phyloP scores from a whole-genome alignment of 2,888 invertebrate species.

The Elaeidobius kamerunicus region DNA sequence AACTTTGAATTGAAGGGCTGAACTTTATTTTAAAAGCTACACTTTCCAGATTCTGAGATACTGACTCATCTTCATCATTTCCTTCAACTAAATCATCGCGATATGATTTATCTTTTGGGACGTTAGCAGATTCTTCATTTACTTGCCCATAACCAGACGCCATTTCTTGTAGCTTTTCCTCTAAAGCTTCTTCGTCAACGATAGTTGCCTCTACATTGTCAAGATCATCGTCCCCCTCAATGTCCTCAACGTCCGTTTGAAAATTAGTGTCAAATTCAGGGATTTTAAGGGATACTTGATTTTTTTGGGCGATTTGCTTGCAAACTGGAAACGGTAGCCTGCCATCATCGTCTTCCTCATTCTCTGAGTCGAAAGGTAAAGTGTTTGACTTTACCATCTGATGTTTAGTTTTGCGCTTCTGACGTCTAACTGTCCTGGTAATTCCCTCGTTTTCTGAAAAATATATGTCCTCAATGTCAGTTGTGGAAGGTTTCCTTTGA shows the following conservation, averaged over 20 bases:
- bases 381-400: constrained; percentile 2
- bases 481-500: constrained; percentile 34
- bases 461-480: constrained; percentile 44
- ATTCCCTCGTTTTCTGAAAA: constrained; percentile 37
- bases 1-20: constrained; percentile 17
- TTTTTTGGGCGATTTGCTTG: constrained; percentile 36
- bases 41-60: constrained; percentile 29
- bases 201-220: constrained; percentile 13
- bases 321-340: constrained; percentile 36
- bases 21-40: constrained; percentile 26
- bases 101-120: constrained; percentile 16
- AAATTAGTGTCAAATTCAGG: constrained; percentile 38
- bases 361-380: constrained; percentile 37
- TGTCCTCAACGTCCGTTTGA: constrained; percentile 47
- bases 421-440: neutral
- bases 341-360: constrained; percentile 33
- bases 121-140: constrained; percentile 31
- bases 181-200: constrained; percentile 32
- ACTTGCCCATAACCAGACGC: constrained; percentile 35
- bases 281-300: constrained; percentile 30
- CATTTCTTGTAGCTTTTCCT: constrained; percentile 36
- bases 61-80: constrained; percentile 37
- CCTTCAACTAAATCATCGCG: constrained; percentile 16
- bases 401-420: constrained; percentile 7
- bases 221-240: constrained; percentile 48